These are phyloP conservation scores for Platycheirus rosarum DNA, from an alignment of 2,888 invertebrate genomes.

Conservation along the genomic window DNA sequence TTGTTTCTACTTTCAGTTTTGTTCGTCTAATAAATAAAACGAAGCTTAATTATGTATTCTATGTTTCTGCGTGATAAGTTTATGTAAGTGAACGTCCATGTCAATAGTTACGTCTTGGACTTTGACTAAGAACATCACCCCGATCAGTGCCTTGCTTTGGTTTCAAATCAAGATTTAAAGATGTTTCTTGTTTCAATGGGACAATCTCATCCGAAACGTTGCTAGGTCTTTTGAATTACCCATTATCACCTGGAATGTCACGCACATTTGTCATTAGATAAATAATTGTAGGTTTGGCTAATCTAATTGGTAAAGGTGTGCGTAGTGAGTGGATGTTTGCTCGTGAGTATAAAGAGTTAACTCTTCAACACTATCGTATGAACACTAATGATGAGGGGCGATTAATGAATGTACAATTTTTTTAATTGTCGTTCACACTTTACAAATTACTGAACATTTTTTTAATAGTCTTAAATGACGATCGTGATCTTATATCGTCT, in stretches of 20 bases:
- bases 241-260: constrained; percentile 2
- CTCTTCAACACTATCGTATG: constrained; percentile 10
- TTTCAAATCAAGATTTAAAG: too few relatives aligned
- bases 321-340: not conserved
- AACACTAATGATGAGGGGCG: constrained; percentile 24
- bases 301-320: not conserved
- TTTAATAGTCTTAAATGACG: not conserved
- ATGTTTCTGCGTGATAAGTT: too few relatives aligned
- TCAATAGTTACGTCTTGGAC: not conserved
- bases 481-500: not conserved
- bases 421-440: constrained; percentile 56
- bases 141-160: not conserved
- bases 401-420: constrained; percentile 43
- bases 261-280: not conserved
- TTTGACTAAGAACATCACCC: not conserved
- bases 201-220: not conserved
- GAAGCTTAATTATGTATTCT: too few relatives aligned
- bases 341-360: not conserved
- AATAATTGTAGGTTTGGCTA: not conserved
- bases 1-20: too few relatives aligned
- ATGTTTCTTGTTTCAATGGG: not conserved
- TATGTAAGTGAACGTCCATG: constrained; percentile 47
- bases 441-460: constrained; percentile 37
- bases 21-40: too few relatives aligned
- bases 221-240: not conserved